Conservation (phyloP, 2,888 invertebrate species). For the Callosobruchus maculatus region DNA sequence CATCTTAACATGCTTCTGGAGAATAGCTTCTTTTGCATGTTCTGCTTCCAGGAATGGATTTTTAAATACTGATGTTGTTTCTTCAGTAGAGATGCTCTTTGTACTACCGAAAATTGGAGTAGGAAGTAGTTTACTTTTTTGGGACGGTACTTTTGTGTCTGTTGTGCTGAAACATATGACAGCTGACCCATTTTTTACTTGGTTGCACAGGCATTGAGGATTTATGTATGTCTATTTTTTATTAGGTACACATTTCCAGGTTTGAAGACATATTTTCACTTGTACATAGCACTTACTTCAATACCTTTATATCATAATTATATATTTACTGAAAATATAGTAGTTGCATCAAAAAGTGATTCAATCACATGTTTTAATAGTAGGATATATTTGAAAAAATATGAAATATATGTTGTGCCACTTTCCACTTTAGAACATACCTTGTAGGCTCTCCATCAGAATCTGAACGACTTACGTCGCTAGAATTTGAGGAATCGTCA, state of each 20-base stretch:
- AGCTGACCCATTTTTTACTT: constrained; percentile 45
- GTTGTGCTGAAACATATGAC: constrained; percentile 41
- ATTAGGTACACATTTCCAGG: too few relatives aligned
- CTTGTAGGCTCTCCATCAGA: constrained; percentile 14
- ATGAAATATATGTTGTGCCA: too few relatives aligned
- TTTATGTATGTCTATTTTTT: too few relatives aligned
- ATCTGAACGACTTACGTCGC: constrained; percentile 43
- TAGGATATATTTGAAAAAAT: too few relatives aligned
- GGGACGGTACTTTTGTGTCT: constrained; percentile 24
- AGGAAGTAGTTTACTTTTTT: constrained; percentile 55
- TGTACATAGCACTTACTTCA: too few relatives aligned
- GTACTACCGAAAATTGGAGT: constrained; percentile 55
- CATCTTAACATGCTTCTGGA: constrained; percentile 43
- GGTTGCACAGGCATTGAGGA: constrained; percentile 18
- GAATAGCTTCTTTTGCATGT: constrained; percentile 77
- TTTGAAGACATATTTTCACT: too few relatives aligned
- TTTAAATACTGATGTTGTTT: constrained; percentile 74
- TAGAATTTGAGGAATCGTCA: constrained; percentile 52
- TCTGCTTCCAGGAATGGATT: constrained; percentile 87
- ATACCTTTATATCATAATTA: too few relatives aligned
- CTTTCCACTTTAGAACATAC: too few relatives aligned
- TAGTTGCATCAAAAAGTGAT: too few relatives aligned
- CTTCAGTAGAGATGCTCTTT: constrained; percentile 2
- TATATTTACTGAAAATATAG: too few relatives aligned
- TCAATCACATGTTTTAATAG: too few relatives aligned